Evolutionary conservation across 2,888 invertebrate species (phyloP).

Genomic region (Pyrrhia umbra): DNA sequence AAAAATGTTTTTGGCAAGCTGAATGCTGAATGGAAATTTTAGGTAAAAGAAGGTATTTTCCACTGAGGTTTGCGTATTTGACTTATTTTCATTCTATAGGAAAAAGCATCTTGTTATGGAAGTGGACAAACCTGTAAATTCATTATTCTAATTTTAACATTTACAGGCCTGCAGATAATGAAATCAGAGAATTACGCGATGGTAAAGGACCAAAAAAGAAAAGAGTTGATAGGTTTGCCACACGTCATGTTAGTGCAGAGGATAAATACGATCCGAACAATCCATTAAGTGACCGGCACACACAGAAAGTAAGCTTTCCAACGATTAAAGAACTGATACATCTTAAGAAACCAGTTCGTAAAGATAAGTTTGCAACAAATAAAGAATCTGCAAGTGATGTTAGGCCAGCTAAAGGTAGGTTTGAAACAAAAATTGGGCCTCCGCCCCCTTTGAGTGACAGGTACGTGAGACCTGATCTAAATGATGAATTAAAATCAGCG

Average conservation of each 20-base stretch:
- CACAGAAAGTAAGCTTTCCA: background rate
- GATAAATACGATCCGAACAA: background rate
- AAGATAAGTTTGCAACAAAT: background rate
- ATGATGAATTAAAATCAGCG: background rate
- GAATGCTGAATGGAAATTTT: too few relatives aligned
- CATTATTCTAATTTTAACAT: background rate
- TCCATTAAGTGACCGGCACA: background rate
- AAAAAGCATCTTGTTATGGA: too few relatives aligned
- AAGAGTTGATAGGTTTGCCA: slow-evolving; percentile 7
- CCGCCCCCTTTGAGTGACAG: background rate
- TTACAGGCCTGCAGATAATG: slow-evolving; percentile 46
- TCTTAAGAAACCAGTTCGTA: background rate
- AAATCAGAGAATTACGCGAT: background rate
- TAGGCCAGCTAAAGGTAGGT: background rate
- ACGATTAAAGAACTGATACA: background rate
- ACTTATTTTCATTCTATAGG: too few relatives aligned
- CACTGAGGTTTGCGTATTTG: too few relatives aligned
- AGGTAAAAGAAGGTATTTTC: too few relatives aligned
- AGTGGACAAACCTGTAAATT: too few relatives aligned
- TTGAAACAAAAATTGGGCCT: background rate
- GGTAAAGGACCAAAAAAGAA: background rate
- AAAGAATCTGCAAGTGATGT: background rate
- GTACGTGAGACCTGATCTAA: background rate
- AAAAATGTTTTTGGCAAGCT: too few relatives aligned
- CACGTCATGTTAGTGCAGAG: background rate